Conservation (phyloP, 2,797 vertebrate genomes). For the Ciconia nigra region DNA sequence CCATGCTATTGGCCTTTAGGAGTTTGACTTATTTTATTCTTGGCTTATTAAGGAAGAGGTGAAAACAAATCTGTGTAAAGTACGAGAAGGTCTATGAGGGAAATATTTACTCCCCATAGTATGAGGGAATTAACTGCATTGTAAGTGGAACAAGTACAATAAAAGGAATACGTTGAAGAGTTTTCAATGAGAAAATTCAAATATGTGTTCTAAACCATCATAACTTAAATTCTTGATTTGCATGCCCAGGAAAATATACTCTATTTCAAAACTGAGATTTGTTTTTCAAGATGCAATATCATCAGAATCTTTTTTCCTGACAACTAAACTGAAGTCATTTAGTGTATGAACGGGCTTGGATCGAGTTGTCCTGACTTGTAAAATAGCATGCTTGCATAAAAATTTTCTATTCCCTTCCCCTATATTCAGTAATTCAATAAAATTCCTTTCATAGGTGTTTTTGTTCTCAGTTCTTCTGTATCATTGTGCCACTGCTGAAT, state of each 20-base stretch:
- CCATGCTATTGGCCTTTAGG: background rate
- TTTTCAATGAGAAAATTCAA: background rate
- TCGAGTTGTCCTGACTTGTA: background rate
- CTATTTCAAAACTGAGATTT: background rate
- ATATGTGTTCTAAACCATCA: background rate
- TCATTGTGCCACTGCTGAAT: background rate
- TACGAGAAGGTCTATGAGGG: background rate
- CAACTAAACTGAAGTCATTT: background rate
- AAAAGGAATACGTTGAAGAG: background rate
- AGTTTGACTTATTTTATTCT: background rate
- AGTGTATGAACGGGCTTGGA: background rate
- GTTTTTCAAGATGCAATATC: background rate
- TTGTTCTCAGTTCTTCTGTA: background rate
- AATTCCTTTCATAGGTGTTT: background rate
- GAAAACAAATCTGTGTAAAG: background rate
- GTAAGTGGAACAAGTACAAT: background rate
- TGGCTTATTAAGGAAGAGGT: background rate
- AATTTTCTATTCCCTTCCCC: background rate
- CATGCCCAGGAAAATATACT: background rate
- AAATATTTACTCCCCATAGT: background rate
- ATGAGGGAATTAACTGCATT: background rate
- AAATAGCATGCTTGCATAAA: background rate
- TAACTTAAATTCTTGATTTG: background rate
- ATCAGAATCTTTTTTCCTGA: background rate
- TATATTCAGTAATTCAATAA: background rate